A percentile compares a stretch with the other conserved stretches of the same genome.
Evolutionary conservation across 2,888 invertebrate species (phyloP).

Genomic region (Rhingia rostrata): DNA sequence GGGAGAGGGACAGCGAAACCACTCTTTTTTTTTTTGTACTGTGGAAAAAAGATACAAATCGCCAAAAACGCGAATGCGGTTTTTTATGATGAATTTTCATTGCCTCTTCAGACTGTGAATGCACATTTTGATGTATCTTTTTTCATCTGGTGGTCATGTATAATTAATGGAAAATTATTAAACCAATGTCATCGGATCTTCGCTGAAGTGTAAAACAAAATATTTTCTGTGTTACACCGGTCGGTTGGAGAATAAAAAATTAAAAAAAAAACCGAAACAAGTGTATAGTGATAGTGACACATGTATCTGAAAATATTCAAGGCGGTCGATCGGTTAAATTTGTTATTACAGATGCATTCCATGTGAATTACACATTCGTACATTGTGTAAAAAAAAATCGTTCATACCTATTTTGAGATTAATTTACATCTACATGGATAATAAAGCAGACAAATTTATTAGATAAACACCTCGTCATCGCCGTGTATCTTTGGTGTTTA

Average conservation of each 20-base stretch:
- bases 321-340: constrained; percentile 60
- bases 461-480: constrained; percentile 55
- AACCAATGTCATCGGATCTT: constrained; percentile 63
- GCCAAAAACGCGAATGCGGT: constrained; percentile 35
- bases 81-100: background rate
- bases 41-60: constrained; percentile 53
- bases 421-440: constrained; percentile 52
- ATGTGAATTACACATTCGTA: constrained; percentile 61
- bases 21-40: constrained; percentile 47
- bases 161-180: constrained; percentile 67
- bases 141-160: constrained; percentile 49
- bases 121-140: constrained; percentile 21
- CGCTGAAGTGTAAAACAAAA: constrained; percentile 67
- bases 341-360: constrained; percentile 68
- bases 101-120: background rate
- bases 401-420: constrained; percentile 40
- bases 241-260: background rate
- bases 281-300: constrained; percentile 40
- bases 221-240: constrained; percentile 43
- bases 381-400: constrained; percentile 29
- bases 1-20: constrained; percentile 38
- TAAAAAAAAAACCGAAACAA: constrained; percentile 16
- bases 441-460: constrained; percentile 58
- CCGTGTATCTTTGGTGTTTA: constrained; percentile 33
- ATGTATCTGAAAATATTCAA: constrained; percentile 67